These are phyloP conservation scores for Thunnus albacares DNA, from an alignment of 2,797 vertebrate genomes.

Conservation along the genomic window DNA sequence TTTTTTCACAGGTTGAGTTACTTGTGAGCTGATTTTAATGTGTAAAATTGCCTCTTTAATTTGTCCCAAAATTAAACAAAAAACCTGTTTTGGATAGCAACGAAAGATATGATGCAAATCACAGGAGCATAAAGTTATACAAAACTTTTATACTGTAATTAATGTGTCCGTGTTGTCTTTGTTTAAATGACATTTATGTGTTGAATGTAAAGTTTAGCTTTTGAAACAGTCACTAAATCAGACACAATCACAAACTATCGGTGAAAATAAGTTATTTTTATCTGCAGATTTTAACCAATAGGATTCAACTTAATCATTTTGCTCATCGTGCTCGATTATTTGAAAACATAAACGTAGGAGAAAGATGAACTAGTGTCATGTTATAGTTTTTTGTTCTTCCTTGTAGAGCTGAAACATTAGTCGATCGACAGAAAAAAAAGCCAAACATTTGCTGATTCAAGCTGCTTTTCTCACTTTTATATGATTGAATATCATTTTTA, in stretches of 20 bases:
- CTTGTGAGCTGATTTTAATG: no score
- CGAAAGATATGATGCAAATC: no score
- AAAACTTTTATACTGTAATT: no score
- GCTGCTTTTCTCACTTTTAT: not conserved
- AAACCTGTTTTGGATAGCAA: no score
- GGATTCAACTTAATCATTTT: not conserved
- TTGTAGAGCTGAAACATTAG: no score
- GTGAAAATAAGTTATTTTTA: not conserved
- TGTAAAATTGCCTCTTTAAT: not conserved
- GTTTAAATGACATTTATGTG: not conserved
- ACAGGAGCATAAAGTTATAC: no score
- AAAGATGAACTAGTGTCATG: not conserved
- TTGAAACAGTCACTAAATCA: conserved; percentile 8
- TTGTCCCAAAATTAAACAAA: not conserved
- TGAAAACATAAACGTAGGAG: no score
- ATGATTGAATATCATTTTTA: not conserved
- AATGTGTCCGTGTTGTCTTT: no score
- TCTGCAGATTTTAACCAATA: not conserved
- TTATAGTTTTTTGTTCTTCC: not conserved
- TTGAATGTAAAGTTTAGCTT: not conserved
- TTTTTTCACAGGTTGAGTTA: no score
- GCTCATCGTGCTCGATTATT: no score
- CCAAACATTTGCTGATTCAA: no score
- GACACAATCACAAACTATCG: not conserved
- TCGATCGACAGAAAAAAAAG: no score